A percentile compares a stretch with the other conserved stretches of the same genome.
Evolutionary conservation across 2,797 vertebrate species (phyloP).

Genomic region (Phoxinus dragarum): DNA sequence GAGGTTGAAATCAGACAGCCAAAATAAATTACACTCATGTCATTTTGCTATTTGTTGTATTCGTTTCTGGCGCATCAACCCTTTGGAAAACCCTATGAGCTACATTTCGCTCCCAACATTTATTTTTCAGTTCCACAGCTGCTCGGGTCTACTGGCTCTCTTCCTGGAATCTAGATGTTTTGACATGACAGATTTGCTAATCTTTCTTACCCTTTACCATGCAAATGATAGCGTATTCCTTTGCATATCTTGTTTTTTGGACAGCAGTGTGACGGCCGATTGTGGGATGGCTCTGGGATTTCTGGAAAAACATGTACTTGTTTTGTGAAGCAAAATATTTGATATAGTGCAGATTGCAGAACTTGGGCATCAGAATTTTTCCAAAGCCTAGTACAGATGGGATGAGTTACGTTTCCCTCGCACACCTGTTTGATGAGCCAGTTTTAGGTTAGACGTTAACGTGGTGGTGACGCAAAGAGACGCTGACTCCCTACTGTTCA

Average conservation of each 20-base stretch:
- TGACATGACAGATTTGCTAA: constrained; percentile 62
- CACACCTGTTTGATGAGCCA: constrained; percentile 65
- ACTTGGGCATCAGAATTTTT: constrained; percentile 34
- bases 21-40: constrained; percentile 31
- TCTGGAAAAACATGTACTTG: constrained; percentile 14
- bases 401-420: constrained; percentile 43
- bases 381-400: constrained; percentile 10
- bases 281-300: constrained; percentile 49
- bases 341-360: constrained; percentile 7
- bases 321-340: constrained; percentile 13
- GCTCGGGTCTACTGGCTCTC: constrained; percentile 41
- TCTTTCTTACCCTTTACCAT: constrained; percentile 64
- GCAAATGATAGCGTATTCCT: constrained; percentile 59
- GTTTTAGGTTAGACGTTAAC: constrained; percentile 59
- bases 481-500: constrained; percentile 45
- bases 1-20: constrained; percentile 31
- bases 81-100: constrained; percentile 43
- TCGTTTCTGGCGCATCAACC: constrained; percentile 30
- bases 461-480: constrained; percentile 55
- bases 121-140: constrained; percentile 52
- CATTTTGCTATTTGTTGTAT: constrained; percentile 14
- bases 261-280: constrained; percentile 30
- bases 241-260: constrained; percentile 59
- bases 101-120: constrained; percentile 40
- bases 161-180: constrained; percentile 65